Evolutionary conservation across 2,113 vertebrate genomes (phyloP).

Genomic region (Labeo rohita): DNA sequence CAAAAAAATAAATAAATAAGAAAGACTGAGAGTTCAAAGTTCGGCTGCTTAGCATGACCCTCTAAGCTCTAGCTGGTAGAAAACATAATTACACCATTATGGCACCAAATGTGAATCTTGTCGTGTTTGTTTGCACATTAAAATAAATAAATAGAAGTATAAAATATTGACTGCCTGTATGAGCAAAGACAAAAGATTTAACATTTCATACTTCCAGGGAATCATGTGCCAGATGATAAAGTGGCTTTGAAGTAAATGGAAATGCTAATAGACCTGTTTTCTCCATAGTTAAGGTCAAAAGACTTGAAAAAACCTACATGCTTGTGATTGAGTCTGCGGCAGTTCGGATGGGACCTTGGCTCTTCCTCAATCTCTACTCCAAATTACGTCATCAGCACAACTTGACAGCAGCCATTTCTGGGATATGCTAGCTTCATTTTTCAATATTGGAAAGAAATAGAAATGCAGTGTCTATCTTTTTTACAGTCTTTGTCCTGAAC

Average conservation of each 20-base stretch:
- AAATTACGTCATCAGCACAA: not conserved
- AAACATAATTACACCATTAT: not conserved
- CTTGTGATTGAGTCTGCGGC: too few species aligned
- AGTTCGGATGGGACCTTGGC: too few species aligned
- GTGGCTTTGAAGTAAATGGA: not conserved
- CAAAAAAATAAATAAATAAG: not conserved
- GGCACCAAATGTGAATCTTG: not conserved
- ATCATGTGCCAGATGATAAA: not conserved
- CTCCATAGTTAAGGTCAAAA: not conserved
- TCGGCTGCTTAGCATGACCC: not conserved
- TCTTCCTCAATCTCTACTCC: not conserved
- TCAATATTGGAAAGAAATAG: not conserved
- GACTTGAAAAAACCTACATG: not conserved
- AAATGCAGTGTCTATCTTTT: not conserved
- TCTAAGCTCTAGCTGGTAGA: not conserved
- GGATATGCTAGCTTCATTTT: not conserved
- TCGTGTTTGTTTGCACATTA: not conserved
- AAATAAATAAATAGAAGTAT: not conserved
- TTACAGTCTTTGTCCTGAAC: not conserved
- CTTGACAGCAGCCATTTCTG: not conserved
- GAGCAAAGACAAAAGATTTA: not conserved
- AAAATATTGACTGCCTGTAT: not conserved
- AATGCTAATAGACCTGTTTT: not conserved
- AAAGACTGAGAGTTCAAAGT: not conserved
- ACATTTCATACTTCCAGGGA: not conserved